Base-by-base conservation (phyloP, 2,888 invertebrate species). In the Agrochola litura region DNA sequence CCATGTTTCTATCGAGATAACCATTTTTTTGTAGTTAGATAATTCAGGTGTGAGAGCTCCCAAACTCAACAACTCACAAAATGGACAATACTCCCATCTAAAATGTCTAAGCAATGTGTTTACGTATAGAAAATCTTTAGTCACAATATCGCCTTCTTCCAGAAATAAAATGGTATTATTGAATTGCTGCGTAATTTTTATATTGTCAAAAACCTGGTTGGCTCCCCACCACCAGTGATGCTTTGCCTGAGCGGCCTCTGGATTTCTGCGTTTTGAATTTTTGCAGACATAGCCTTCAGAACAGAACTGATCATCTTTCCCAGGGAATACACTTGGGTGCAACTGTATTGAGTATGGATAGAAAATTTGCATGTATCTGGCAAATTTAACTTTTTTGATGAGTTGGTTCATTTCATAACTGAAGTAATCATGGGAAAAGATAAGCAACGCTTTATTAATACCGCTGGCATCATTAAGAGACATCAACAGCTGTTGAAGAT, bases 141-240 rank as follows among this genome's bases (percentile, higher is more conserved):
- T 81, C 22, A 94, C 88, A 54, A 91, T 89, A 73, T 94, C 87
- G 43, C 90, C 79, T 72, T 92, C 89, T 77, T 92, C 81, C n/a
- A 92, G 75, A 79, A 92, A 87, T 82, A 92, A 71, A 67, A 93
- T 65, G 46, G 46, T 46, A 46, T 46, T 14, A 46, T 46, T 14
- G 70, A 89, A 74, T 77, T 83, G 46, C 30, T 85, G 60, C 5
- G 82, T 85, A 0, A 82, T 77, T 46, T 84, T 73, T 19, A 93
- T 52, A 69, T 90, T 73, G 41, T 93, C 91, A 75, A 94, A 94
- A 0, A 94, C 87, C 30, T 89, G 89, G 64, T 90, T 92, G 6
- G 85, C 79, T 75, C 90, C 91, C 94, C 93, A 94, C 94, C 93
- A 94, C 94, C 92, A 93, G 68, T 91, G 91, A 37, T 91, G 91